phyloP scores from a whole-genome alignment of 1,140 invertebrate species.

The Linepithema humile region DNA sequence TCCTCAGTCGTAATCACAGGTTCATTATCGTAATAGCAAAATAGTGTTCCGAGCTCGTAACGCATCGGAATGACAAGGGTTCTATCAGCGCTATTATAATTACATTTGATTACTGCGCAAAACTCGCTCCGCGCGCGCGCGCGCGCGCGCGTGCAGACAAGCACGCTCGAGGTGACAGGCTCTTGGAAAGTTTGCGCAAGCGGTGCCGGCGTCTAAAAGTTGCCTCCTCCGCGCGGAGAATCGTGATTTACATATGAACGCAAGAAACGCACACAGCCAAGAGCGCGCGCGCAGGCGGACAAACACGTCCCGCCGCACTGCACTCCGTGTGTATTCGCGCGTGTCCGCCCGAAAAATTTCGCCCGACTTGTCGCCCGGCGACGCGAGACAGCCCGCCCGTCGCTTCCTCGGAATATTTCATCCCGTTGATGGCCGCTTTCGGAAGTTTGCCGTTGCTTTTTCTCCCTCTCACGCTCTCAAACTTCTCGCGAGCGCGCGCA shows the following conservation, averaged over 20 bases:
- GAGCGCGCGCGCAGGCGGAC: background rate
- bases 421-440: slow-evolving; percentile 10
- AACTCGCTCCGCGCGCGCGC: background rate
- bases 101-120: slow-evolving; percentile 20
- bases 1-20: background rate
- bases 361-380: slow-evolving; percentile 15
- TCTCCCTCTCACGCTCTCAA: background rate
- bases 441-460: slow-evolving; percentile 24
- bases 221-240: slow-evolving; percentile 1
- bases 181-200: background rate
- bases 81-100: background rate
- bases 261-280: background rate
- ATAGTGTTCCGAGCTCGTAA: background rate
- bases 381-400: background rate
- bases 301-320: slow-evolving; percentile 11
- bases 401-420: slow-evolving; percentile 32
- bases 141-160: background rate
- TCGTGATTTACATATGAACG: slow-evolving; percentile 37
- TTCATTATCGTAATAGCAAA: slow-evolving; percentile 37
- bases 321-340: background rate
- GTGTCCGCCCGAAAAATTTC: slow-evolving; percentile 17
- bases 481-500: slow-evolving; percentile 3
- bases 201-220: background rate
- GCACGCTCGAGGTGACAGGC: background rate
- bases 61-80: slow-evolving; percentile 23